Conservation (phyloP, 2,113 vertebrate genomes). For the Hymenochirus boettgeri region DNA sequence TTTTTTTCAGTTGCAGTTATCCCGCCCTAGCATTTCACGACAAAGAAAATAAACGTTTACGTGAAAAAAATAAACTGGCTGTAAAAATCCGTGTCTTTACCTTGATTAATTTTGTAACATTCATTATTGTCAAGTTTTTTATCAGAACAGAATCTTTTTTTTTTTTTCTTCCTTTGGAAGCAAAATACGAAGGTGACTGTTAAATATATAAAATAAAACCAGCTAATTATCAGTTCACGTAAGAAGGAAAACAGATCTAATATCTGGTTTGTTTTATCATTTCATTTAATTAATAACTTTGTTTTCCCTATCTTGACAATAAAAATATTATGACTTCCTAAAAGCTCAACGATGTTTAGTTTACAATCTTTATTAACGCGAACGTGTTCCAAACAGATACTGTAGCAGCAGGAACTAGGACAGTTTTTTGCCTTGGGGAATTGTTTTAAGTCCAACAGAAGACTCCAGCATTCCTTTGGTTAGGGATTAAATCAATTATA, state of each 20-base stretch:
- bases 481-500: constrained; percentile 78
- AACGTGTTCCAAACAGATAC: constrained; percentile 64
- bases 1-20: neutral
- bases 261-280: constrained; percentile 18
- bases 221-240: constrained; percentile 29
- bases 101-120: constrained; percentile 13
- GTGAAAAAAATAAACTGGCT: neutral
- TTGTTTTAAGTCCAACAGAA: constrained; percentile 63
- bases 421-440: constrained; percentile 72
- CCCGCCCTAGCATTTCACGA: neutral
- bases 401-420: constrained; percentile 65
- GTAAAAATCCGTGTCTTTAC: constrained; percentile 16
- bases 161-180: constrained; percentile 10
- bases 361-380: constrained; percentile 56
- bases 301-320: constrained; percentile 27
- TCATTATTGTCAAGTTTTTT: constrained; percentile 2
- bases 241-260: constrained; percentile 12
- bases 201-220: constrained; percentile 31
- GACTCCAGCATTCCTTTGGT: constrained; percentile 67
- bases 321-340: constrained; percentile 59
- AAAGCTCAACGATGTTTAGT: constrained; percentile 64
- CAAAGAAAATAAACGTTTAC: neutral
- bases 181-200: neutral
- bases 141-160: constrained; percentile 26
- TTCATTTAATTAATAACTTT: constrained; percentile 34